Conservation (phyloP, 2,113 vertebrate species). For the Edolisoma coerulescens region DNA sequence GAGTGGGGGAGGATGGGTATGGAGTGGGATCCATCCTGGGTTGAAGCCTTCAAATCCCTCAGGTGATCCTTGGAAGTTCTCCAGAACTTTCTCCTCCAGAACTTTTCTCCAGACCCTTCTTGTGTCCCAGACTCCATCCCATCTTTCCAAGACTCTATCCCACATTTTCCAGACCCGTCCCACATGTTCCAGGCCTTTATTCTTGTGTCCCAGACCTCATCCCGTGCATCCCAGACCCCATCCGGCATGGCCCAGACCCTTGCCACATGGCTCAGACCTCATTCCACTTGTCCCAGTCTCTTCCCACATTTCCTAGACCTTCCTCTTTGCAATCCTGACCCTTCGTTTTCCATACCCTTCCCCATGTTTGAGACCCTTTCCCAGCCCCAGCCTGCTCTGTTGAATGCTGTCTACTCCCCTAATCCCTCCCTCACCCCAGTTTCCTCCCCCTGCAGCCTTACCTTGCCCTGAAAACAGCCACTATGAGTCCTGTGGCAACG, state of each 20-base stretch:
- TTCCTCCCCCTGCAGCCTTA: conserved; percentile 4
- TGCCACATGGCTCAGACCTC: background rate
- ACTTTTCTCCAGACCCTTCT: background rate
- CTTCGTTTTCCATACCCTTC: background rate
- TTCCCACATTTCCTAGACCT: background rate
- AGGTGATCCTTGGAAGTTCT: background rate
- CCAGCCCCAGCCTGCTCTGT: background rate
- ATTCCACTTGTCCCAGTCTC: background rate
- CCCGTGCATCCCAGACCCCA: background rate
- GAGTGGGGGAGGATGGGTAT: background rate
- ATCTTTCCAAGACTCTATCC: background rate
- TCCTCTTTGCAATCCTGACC: background rate
- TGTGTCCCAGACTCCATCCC: background rate
- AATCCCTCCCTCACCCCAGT: background rate
- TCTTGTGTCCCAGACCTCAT: background rate
- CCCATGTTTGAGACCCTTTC: background rate
- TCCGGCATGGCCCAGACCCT: background rate
- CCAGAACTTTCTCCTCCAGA: background rate
- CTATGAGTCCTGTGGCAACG: conserved; percentile 66
- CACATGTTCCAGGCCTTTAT: background rate
- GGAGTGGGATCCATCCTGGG: background rate
- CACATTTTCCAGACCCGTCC: background rate
- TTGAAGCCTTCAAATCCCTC: background rate
- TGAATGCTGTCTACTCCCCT: background rate
- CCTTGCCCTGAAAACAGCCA: conserved; percentile 69